Base-by-base conservation (phyloP, 2,888 invertebrate species). In the Cinara cedri region DNA sequence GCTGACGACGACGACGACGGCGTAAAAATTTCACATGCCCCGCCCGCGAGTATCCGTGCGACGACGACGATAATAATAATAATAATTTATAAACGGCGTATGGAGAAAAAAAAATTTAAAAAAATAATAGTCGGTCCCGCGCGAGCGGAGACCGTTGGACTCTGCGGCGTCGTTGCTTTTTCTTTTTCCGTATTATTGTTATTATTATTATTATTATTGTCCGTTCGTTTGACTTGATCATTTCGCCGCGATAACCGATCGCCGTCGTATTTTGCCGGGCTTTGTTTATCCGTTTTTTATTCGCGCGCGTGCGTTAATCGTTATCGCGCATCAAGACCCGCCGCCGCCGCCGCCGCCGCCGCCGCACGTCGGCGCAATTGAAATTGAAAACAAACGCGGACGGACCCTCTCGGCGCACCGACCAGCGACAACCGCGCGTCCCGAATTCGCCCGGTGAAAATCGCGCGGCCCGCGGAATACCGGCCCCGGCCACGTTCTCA, bases 221-320 rank as follows among this genome's bases (percentile, higher is more conserved):
- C n/a, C n/a, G n/a, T n/a, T n/a, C 14, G 2, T 70, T 70, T 55
- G 14, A 55, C 55, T 71, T 44, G 71, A 71, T 71, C 24, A 3
- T 42, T 10, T 57, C 6, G 44, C 6, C n/a, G 16, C 44, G 71
- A 71, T 57, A 71, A 57, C 55, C 55, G 42, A 24, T 71, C 21
- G 55, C 42, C 21, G 51, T 51, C 42, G 68, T 14, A n/a, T n/a
- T n/a, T n/a, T n/a, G n/a, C n/a, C 21, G 65, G 65, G 42, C 24
- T 24, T 66, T 10, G 70, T 42, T 70, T 19, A 55, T 71, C 55
- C n/a, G n/a, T n/a, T n/a, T n/a, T n/a, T n/a, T n/a, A n/a, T n/a
- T n/a, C n/a, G n/a, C n/a, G n/a, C n/a, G n/a, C n/a, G n/a, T n/a
- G n/a, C n/a, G n/a, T n/a, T n/a, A n/a, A n/a, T n/a, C 34, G 34